Conservation (phyloP, 2,797 vertebrate genomes). For the Typhlichthys eigenmanni region DNA sequence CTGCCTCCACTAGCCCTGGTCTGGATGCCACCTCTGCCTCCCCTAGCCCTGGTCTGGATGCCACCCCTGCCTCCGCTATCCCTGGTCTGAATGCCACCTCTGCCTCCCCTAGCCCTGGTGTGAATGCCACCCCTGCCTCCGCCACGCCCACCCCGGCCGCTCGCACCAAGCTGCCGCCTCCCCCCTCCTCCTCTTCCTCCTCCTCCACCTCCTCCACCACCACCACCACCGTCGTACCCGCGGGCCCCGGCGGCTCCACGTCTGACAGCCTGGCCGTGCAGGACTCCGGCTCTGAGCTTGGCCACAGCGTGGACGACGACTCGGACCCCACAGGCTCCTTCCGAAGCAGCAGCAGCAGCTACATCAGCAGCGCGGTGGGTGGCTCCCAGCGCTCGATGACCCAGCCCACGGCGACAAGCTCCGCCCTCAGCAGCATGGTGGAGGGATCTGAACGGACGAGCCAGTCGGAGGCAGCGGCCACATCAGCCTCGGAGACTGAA, state of each 20-base stretch:
- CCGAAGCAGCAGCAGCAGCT: conserved; percentile 46
- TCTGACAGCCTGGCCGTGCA: conserved; percentile 50
- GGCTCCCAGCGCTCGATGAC: conserved; percentile 14
- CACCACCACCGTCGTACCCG: conserved; percentile 64
- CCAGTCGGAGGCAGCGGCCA: conserved; percentile 17
- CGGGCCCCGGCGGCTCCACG: conserved; percentile 62
- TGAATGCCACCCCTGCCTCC: conserved; percentile 27
- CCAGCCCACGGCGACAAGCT: conserved; percentile 12
- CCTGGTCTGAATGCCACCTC: conserved; percentile 22
- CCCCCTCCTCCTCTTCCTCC: conserved; percentile 18
- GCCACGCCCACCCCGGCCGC: conserved; percentile 33
- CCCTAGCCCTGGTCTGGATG: background rate
- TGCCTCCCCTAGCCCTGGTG: no score
- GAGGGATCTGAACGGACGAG: conserved; percentile 23
- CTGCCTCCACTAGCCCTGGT: conserved; percentile 38
- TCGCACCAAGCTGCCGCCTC: conserved; percentile 28
- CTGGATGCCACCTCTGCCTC: conserved; percentile 35
- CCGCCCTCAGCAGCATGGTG: conserved; percentile 19
- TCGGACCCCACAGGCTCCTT: conserved; percentile 49
- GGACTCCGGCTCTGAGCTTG: conserved; percentile 74
- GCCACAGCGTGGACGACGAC: conserved; percentile 71
- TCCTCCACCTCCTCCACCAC: conserved; percentile 4
- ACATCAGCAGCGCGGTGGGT: conserved; percentile 50
- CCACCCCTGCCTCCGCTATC: conserved; percentile 41
- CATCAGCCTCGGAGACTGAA: conserved; percentile 55